Evolutionary conservation across 2,888 invertebrate genomes (phyloP), one percentile per base, ranked within the genome.

Genomic region (Nomada fabriciana): DNA sequence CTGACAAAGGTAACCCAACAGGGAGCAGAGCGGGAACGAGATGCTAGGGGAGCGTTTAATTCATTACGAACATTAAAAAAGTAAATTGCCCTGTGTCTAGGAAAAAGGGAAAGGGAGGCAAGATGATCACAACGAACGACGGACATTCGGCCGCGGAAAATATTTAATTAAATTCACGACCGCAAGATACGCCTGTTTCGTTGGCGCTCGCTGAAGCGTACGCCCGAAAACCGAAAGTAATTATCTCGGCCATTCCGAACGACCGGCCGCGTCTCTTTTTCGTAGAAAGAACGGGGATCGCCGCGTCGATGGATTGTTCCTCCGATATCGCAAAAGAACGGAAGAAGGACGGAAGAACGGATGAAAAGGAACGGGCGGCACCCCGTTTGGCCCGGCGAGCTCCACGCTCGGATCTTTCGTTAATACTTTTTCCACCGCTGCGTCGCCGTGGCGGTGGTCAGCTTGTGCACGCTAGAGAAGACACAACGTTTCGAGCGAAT

Each of bases 161-260:
- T 93, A 93, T 93, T 93, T 93, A 93, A 93, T 93, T 93, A 93
- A 93, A 93, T 93, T 93, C 92, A 92, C 91, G 89, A 92, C 93
- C 93, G 90, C 93, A 93, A 93, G 93, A 91, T 89, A 90, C 89
- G 89, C 88, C 90, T 87, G 88, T 87, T 87, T 87, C 88, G 84
- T 74, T 84, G 68, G 86, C 78, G 80, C 76, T 67, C 86, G 84
- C 70, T 82, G 65, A 84, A 84, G 88, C 86, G 88, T 79, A 67
- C 82, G 74, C 82, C 70, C 78, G 82, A 83, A 82, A 87, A 84
- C 86, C 85, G 84, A 87, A 87, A 87, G 88, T 88, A 87, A 87
- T 87, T 87, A 87, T 87, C 86, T 82, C 82, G 79, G 86, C 76
- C 86, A 88, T 87, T 87, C 87, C 87, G 84, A 81, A 84, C 84